phyloP scores from a whole-genome alignment of 2,888 invertebrate genomes.

The Chloroclysta siterata region DNA sequence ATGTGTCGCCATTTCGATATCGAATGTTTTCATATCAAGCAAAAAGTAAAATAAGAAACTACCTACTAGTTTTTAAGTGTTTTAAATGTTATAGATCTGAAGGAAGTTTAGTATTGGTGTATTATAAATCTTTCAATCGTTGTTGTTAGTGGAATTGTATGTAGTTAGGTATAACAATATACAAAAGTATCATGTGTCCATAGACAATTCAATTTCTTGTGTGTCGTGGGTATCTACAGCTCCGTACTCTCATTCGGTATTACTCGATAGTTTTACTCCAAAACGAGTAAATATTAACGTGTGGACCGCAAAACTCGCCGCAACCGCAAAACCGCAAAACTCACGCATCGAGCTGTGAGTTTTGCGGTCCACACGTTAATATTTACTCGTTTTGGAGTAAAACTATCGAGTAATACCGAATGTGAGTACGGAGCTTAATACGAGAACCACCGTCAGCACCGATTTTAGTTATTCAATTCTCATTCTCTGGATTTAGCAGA shows the following conservation, averaged over 20 bases:
- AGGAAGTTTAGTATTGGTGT: slow-evolving; percentile 32
- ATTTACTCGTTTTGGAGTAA: no score
- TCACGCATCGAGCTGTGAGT: no score
- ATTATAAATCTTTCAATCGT: slow-evolving; percentile 12
- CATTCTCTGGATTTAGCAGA: background rate
- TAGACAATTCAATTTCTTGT: background rate
- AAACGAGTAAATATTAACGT: no score
- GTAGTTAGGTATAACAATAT: background rate
- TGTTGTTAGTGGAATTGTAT: slow-evolving; percentile 24
- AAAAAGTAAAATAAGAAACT: slow-evolving; percentile 67
- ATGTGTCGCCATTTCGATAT: slow-evolving; percentile 98
- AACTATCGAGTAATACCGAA: no score
- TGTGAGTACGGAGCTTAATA: no score
- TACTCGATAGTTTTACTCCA: no score
- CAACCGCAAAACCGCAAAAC: no score
- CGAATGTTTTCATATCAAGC: slow-evolving; percentile 89
- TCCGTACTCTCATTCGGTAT: no score
- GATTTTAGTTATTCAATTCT: background rate
- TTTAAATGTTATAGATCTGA: slow-evolving; percentile 38
- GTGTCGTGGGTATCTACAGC: no score
- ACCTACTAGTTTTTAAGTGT: slow-evolving; percentile 30
- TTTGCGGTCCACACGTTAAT: no score
- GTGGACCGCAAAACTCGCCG: no score
- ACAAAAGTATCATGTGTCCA: background rate
- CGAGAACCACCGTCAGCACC: background rate